Base-by-base conservation (phyloP, 2,888 invertebrate species). In the Biston betularia region DNA sequence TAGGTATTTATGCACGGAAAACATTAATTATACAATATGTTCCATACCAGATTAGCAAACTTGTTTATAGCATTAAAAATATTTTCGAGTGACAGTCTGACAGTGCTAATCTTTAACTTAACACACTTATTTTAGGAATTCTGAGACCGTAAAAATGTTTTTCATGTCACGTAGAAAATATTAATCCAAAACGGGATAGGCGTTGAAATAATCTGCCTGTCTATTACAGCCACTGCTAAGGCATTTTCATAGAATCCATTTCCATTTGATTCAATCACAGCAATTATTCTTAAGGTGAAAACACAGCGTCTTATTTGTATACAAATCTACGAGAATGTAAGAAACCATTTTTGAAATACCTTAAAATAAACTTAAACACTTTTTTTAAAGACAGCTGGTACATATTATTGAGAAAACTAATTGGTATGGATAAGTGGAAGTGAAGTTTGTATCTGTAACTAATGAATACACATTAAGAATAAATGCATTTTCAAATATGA, bases 401-500 rank as follows among this genome's bases (percentile, higher is more conserved):
- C n/a, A n/a, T n/a, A n/a, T n/a, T n/a, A n/a, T n/a, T n/a, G n/a
- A n/a, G n/a, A n/a, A n/a, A n/a, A n/a, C n/a, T n/a, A n/a, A n/a
- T n/a, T n/a, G n/a, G n/a, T n/a, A n/a, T n/a, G n/a, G n/a, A n/a
- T n/a, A n/a, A n/a, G n/a, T n/a, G n/a, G n/a, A n/a, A n/a, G n/a
- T n/a, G n/a, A 48, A 24, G 0, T 24, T 6, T 33, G 11, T 48
- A 24, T 33, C 6, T 24, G 24, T 48, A 11, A 24, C 33, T 48
- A 12, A 33, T 11, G 11, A 33, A 48, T 24, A 48, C 11, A 24
- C 4, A 9, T 6, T 48, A 48, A 10, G 15, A 10, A 33, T 48
- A 11, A 57, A 62, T 57, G 56, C 57, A 66, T 66, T 66, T 66
- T 46, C 7, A 57, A 24, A 24, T 24, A 35, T 61, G 66, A 66